These are phyloP conservation scores for Brienomyrus longianalis DNA, from an alignment of 2,113 vertebrate genomes.

Conservation along the genomic window DNA sequence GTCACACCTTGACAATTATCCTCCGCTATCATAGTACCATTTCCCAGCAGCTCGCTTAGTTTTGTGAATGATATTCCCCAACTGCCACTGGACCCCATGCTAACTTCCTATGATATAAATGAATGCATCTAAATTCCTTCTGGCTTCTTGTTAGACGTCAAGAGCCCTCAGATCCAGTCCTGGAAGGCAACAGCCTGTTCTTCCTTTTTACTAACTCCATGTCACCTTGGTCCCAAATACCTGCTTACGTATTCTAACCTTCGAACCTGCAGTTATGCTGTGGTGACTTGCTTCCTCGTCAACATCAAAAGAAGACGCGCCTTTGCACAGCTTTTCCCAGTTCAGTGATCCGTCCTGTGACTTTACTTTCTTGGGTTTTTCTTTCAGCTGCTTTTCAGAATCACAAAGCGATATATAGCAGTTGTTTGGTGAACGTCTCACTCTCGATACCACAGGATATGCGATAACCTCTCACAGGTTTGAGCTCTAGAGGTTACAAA, in stretches of 20 bases:
- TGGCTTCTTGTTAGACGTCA: not conserved
- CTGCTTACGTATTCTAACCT: not conserved
- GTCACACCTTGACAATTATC: slow-evolving; percentile 16
- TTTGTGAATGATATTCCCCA: not conserved
- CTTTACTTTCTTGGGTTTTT: not conserved
- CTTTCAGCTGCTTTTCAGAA: not conserved
- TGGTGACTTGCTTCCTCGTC: not conserved
- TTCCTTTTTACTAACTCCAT: not conserved
- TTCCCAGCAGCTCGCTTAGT: slow-evolving; percentile 23
- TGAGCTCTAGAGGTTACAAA: not conserved
- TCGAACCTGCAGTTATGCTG: not conserved
- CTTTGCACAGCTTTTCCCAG: not conserved
- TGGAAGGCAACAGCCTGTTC: not conserved
- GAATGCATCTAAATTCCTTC: slow-evolving; percentile 12
- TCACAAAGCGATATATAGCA: not conserved
- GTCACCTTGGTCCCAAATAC: not conserved
- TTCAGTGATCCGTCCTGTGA: not conserved
- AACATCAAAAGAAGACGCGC: not conserved
- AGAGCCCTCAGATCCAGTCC: not conserved
- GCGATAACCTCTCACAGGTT: not conserved
- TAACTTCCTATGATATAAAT: slow-evolving; percentile 17
- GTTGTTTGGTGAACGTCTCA: not conserved
- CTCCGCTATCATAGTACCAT: slow-evolving; percentile 19
- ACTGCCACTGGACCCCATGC: slow-evolving; percentile 18
- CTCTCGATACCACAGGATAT: not conserved